Percentiles rank a stretch among this genome's conserved stretches.
These are phyloP conservation scores for Pegoplata infirma DNA, from an alignment of 2,888 invertebrate species.

Conservation along the genomic window DNA sequence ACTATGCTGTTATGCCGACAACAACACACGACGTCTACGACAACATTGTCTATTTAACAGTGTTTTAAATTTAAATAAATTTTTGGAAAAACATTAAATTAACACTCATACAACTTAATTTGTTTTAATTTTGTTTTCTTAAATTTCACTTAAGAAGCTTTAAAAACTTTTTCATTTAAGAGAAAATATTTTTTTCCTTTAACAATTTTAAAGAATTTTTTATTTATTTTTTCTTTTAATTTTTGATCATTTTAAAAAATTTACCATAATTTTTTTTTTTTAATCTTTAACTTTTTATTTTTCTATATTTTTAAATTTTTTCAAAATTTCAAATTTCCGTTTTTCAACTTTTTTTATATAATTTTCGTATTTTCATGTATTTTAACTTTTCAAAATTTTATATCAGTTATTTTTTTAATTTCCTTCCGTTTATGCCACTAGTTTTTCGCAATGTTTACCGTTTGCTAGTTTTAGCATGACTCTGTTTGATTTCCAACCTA, in stretches of 20 bases:
- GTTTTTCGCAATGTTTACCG: conserved; percentile 23
- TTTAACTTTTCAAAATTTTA: background rate
- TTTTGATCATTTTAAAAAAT: background rate
- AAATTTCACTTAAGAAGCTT: background rate
- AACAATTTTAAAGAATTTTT: background rate
- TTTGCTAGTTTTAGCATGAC: conserved; percentile 55
- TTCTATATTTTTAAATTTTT: background rate
- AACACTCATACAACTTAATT: background rate
- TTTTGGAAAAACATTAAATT: background rate
- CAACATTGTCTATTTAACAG: background rate
- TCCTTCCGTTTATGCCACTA: background rate
- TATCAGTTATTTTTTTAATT: background rate
- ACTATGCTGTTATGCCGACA: conserved; percentile 22
- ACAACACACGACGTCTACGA: background rate
- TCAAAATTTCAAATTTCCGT: background rate
- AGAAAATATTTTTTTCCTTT: too few species aligned
- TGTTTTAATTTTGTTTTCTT: background rate
- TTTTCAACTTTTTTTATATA: background rate
- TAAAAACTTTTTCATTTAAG: background rate
- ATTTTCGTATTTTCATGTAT: background rate
- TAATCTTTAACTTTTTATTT: background rate
- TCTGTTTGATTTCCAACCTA: conserved; percentile 32
- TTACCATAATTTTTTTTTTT: too few species aligned
- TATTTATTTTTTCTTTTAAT: background rate
- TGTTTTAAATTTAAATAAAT: background rate